A percentile compares a stretch with the other conserved stretches of the same genome.
Conservation (phyloP, 2,113 vertebrate species). For the Podocnemis expansa region DNA sequence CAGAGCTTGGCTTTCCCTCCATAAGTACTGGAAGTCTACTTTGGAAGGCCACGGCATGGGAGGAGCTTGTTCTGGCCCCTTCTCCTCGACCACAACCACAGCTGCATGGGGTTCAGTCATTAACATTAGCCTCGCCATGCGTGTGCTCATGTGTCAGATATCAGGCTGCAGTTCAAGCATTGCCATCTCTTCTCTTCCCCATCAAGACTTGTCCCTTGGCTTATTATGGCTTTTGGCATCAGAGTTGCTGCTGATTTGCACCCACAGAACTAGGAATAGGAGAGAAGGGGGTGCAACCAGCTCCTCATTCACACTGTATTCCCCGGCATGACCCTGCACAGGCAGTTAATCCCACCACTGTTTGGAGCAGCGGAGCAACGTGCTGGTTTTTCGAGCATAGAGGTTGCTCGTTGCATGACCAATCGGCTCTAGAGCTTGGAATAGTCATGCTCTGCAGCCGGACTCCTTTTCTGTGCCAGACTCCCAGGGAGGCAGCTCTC, state of each 20-base stretch:
- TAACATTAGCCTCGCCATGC: not conserved
- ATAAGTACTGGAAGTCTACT: not conserved
- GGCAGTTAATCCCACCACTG: not conserved
- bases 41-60: not conserved
- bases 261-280: not conserved
- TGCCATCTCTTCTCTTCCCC: not conserved
- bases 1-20: not conserved
- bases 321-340: not conserved
- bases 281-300: not conserved
- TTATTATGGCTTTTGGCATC: not conserved
- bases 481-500: not conserved
- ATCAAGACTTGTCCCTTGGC: not conserved
- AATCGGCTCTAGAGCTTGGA: not conserved
- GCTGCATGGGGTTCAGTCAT: not conserved
- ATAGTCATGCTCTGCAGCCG: not conserved
- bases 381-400: not conserved
- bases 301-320: not conserved
- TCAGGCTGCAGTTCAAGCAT: not conserved
- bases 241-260: not conserved
- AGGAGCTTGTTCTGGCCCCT: not conserved
- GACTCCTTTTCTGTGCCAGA: not conserved
- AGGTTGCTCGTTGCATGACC: not conserved
- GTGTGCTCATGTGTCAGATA: not conserved
- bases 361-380: not conserved
- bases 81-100: not conserved